Percentiles rank a stretch among this genome's conserved stretches.
These are phyloP conservation scores for Hirundo rustica DNA, from an alignment of 2,797 vertebrate species.

Conservation along the genomic window DNA sequence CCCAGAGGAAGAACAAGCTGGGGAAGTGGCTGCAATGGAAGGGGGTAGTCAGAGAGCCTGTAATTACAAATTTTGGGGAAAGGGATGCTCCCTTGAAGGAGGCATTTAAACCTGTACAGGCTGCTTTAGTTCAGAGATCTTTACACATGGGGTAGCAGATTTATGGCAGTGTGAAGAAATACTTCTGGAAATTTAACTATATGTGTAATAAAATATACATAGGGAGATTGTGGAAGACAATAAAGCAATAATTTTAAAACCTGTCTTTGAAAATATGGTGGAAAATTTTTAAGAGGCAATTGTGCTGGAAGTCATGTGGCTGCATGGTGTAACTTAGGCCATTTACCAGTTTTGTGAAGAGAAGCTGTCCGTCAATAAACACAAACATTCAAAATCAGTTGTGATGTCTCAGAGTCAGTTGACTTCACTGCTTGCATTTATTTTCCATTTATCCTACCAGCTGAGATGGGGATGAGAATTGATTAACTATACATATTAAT, in stretches of 20 bases:
- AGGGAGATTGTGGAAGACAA: neutral
- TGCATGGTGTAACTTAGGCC: neutral
- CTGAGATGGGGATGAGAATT: neutral
- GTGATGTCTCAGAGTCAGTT: neutral
- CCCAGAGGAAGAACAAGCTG: neutral
- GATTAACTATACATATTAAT: neutral
- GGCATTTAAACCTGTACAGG: neutral
- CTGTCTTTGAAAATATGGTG: neutral
- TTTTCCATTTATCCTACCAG: neutral
- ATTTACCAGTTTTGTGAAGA: neutral
- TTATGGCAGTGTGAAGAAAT: neutral
- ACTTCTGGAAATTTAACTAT: neutral
- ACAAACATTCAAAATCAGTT: neutral
- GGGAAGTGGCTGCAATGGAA: constrained; percentile 24
- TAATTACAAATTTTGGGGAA: neutral
- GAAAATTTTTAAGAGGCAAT: neutral
- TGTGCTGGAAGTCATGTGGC: neutral
- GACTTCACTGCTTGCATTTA: neutral
- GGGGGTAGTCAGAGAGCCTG: neutral
- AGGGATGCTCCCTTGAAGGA: neutral
- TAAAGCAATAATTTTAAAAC: neutral
- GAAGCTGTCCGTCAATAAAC: neutral
- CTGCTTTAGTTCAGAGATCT: neutral
- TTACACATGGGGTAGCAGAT: neutral
- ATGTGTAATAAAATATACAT: neutral